Evolutionary conservation across 92 coral and sea anemone species (phyloP).

Genomic region (Virgularia gustaviana): DNA sequence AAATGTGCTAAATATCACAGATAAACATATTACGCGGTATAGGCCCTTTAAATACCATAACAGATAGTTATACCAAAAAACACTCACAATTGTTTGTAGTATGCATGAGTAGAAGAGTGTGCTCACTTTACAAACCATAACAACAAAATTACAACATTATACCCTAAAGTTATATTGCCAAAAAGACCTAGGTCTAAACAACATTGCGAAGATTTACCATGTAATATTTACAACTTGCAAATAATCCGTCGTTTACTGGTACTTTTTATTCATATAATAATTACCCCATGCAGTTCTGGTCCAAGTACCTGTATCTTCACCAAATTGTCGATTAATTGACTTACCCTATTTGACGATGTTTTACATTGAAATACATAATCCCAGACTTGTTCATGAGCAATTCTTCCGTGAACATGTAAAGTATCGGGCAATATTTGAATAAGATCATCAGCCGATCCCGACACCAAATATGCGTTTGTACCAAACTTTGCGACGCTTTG

Average conservation of each 20-base stretch:
- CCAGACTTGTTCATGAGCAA: slow-evolving; percentile 90
- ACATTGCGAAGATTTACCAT: background rate
- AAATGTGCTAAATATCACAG: too few relatives aligned
- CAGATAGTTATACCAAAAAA: too few relatives aligned
- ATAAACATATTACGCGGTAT: too few relatives aligned
- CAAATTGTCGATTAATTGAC: too few relatives aligned
- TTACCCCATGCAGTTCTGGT: too few relatives aligned
- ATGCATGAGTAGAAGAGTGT: background rate
- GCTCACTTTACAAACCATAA: too few relatives aligned
- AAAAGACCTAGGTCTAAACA: background rate
- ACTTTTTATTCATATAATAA: too few relatives aligned
- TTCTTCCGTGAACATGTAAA: slow-evolving; percentile 85
- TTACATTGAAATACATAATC: slow-evolving; percentile 83
- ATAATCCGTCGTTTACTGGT: too few relatives aligned
- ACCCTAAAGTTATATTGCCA: too few relatives aligned
- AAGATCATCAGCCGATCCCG: slow-evolving; percentile 86
- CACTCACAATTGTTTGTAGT: background rate
- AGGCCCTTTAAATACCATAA: too few relatives aligned
- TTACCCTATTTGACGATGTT: slow-evolving; percentile 86
- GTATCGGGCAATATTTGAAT: slow-evolving; percentile 91
- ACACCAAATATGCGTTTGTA: slow-evolving; percentile 83
- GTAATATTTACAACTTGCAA: too few relatives aligned
- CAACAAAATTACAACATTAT: too few relatives aligned
- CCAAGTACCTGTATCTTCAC: background rate
- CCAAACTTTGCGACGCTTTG: slow-evolving; percentile 90